These are phyloP conservation scores for Syritta pipiens DNA, from an alignment of 2,888 invertebrate species.

Conservation along the genomic window DNA sequence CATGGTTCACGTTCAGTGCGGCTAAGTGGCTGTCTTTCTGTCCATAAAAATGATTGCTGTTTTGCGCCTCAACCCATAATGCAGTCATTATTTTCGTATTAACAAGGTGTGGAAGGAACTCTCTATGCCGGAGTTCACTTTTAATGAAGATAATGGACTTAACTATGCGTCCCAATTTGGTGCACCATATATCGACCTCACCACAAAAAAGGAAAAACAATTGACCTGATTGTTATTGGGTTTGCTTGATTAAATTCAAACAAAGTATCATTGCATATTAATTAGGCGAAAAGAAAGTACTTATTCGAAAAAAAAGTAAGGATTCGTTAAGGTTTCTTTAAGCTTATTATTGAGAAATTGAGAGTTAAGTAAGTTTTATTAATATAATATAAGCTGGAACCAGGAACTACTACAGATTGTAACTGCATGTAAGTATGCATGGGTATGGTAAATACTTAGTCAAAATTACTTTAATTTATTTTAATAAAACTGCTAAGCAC, in stretches of 20 bases:
- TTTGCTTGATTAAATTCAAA: conserved; percentile 63
- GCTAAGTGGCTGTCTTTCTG: conserved; percentile 67
- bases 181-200: conserved; percentile 40
- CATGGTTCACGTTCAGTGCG: conserved; percentile 58
- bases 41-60: conserved; percentile 68
- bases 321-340: too few relatives aligned
- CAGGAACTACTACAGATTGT: too few relatives aligned
- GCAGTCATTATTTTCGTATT: conserved; percentile 81
- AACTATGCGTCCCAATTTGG: conserved; percentile 51
- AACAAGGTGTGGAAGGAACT: conserved; percentile 80
- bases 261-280: conserved; percentile 56
- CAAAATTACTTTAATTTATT: too few relatives aligned
- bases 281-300: conserved; percentile 42
- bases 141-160: conserved; percentile 68
- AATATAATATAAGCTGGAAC: too few relatives aligned
- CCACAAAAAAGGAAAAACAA: conserved; percentile 32
- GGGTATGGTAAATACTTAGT: too few relatives aligned
- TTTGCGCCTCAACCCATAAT: conserved; percentile 72
- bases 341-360: too few relatives aligned
- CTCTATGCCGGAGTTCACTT: conserved; percentile 41
- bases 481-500: too few relatives aligned
- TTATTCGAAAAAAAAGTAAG: too few relatives aligned
- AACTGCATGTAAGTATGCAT: too few relatives aligned
- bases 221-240: conserved; percentile 49
- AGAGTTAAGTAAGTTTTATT: too few relatives aligned